Conservation (phyloP, 2,888 invertebrate genomes). For the Lutraria lutraria region DNA sequence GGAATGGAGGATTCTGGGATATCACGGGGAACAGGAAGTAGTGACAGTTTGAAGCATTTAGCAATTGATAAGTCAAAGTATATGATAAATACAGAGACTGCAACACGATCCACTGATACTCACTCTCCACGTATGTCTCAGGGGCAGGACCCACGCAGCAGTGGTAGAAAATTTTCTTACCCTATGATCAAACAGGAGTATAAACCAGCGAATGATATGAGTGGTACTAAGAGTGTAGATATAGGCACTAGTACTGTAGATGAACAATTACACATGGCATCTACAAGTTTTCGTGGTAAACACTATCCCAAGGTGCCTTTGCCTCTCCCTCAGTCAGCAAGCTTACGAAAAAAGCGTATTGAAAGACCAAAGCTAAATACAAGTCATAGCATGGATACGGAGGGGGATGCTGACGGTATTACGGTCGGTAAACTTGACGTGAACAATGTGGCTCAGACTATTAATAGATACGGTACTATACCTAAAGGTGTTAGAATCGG, state of each 20-base stretch:
- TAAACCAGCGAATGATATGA: constrained; percentile 62
- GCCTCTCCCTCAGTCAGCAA: constrained; percentile 80
- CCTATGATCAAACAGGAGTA: constrained; percentile 73
- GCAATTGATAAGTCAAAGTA: constrained; percentile 83
- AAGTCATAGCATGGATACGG: constrained; percentile 71
- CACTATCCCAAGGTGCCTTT: constrained; percentile 82
- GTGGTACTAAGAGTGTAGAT: constrained; percentile 68
- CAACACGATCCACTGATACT: constrained; percentile 73
- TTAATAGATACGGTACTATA: constrained; percentile 97
- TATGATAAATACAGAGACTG: constrained; percentile 78
- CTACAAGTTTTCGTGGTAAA: constrained; percentile 66
- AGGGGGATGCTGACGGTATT: constrained; percentile 61
- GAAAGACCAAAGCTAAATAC: constrained; percentile 71
- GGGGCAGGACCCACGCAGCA: constrained; percentile 65
- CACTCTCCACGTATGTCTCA: constrained; percentile 40
- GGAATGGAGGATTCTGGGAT: constrained; percentile 77
- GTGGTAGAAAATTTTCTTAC: constrained; percentile 76
- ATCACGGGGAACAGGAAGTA: constrained; percentile 75
- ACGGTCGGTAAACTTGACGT: constrained; percentile 96
- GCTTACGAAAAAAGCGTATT: constrained; percentile 71
- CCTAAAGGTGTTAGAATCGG: constrained; percentile 98
- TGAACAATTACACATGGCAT: constrained; percentile 70
- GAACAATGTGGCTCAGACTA: constrained; percentile 96
- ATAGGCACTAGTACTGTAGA: constrained; percentile 75
- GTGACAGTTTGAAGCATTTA: constrained; percentile 80